Base-by-base conservation (phyloP, 2,113 vertebrate genomes). In the Lamprotornis superbus region DNA sequence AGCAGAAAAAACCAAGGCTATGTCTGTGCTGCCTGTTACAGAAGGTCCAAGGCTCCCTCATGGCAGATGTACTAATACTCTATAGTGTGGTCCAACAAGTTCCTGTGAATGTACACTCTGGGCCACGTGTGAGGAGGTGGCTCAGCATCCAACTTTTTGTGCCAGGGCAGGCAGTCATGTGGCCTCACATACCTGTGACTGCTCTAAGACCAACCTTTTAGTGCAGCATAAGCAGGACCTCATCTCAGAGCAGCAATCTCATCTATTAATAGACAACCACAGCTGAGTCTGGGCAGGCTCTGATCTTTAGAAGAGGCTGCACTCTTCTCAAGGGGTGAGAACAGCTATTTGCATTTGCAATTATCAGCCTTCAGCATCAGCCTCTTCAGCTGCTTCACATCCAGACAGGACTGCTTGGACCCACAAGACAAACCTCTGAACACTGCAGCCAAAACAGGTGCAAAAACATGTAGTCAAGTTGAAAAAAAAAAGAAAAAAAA, bases 111-210 rank as follows among this genome's bases (percentile, higher is more conserved):
- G 3, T 22, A 53, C 0, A 2, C 23, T 39, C 18, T 31, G 55
- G 57, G 68, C 46, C 37, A 39, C 0, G 0, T 17, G 20, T 18
- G 31, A 65, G 35, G 11, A 5, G 12, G 22, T 18, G 85, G 47
- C 37, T 71, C 52, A 74, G 88, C 67, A 70, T 1, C 28, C 40
- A 68, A 5, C 61, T 37, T 9, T 8, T 2, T 40, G 12, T n/a
- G 73, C 84, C n/a, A 19, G 42, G 68, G 30, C 3, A 5, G 49
- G 59, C 27, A 60, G 28, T 57, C 60, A 25, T 2, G 1, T 14
- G 47, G 44, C 47, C 44, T 70, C 56, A 31, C 64, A 17, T 13
- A 50, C 25, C 70, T 75, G 47, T 27, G 35, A 53, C 5, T 7
- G 1, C 47, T 50, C 52, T 19, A 33, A 82, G 9, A 40, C 14